Percentiles rank a stretch among this genome's conserved stretches.
Evolutionary conservation across 2,888 invertebrate genomes (phyloP).

Genomic region (Limnephilus rhombicus): DNA sequence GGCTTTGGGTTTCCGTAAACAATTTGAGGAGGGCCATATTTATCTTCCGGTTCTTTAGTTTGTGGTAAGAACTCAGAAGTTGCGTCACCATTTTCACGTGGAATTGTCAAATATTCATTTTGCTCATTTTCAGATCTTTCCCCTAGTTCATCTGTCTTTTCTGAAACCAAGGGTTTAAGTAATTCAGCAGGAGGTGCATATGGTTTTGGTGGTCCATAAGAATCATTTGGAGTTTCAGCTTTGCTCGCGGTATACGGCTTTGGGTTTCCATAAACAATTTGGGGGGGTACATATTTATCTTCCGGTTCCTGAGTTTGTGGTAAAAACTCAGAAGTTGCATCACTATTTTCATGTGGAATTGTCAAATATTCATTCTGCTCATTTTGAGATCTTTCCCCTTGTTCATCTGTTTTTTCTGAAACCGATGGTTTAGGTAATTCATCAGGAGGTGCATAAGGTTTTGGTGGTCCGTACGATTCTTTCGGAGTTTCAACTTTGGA

Average conservation of each 20-base stretch:
- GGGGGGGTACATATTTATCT: conserved; percentile 28
- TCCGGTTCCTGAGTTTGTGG: neutral
- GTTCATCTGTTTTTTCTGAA: conserved; percentile 2
- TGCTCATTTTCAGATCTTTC: neutral
- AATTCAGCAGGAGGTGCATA: neutral
- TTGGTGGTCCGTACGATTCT: conserved; percentile 16
- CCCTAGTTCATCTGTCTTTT: neutral
- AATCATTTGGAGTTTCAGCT: neutral
- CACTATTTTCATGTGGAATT: neutral
- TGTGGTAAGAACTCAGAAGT: neutral
- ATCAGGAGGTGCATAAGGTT: neutral
- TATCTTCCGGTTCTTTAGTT: conserved; percentile 4
- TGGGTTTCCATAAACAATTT: conserved; percentile 27
- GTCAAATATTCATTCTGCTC: neutral
- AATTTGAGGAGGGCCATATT: conserved; percentile 31
- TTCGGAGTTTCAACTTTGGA: neutral
- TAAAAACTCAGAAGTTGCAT: neutral
- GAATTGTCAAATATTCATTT: neutral
- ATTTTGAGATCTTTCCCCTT: neutral
- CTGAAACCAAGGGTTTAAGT: neutral
- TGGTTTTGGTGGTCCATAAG: conserved; percentile 16
- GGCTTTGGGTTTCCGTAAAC: conserved; percentile 29
- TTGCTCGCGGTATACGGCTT: neutral
- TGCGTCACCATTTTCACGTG: neutral
- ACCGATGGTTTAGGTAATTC: neutral